A percentile compares a stretch with the other conserved stretches of the same genome.
phyloP scores from a whole-genome alignment of 1,140 invertebrate genomes.

The Brachionus calyciflorus region DNA sequence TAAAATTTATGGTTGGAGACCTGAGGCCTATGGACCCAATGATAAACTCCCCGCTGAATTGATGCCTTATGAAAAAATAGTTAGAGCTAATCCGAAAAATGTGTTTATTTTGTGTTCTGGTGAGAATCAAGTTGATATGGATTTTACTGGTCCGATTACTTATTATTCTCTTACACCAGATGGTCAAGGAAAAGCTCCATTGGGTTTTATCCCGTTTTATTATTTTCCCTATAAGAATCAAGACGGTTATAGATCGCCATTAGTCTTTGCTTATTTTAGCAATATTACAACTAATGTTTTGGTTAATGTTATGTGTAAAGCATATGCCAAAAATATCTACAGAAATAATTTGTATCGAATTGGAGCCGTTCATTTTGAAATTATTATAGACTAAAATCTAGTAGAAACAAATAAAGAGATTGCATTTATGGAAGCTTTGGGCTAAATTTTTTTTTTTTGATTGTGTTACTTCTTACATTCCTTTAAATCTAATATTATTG shows the following conservation, averaged over 20 bases:
- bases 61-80: conserved; percentile 17
- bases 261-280: conserved; percentile 49
- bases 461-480: not conserved
- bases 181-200: conserved; percentile 15
- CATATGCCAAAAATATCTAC: conserved; percentile 42
- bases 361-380: conserved; percentile 41
- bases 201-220: conserved; percentile 48
- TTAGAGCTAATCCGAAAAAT: conserved; percentile 35
- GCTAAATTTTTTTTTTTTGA: not conserved
- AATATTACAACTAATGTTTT: conserved; percentile 46
- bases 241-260: conserved; percentile 49
- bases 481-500: too few species aligned
- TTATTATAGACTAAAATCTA: conserved; percentile 31
- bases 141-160: conserved; percentile 47
- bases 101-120: conserved; percentile 48
- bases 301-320: conserved; percentile 39
- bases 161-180: conserved; percentile 48
- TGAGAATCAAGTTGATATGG: conserved; percentile 48
- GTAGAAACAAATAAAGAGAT: not conserved
- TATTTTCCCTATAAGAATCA: conserved; percentile 50
- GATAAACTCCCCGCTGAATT: conserved; percentile 24
- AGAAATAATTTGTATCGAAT: conserved; percentile 39
- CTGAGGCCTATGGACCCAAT: conserved; percentile 10
- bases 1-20: conserved; percentile 51
- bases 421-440: not conserved